A percentile compares a stretch with the other conserved stretches of the same genome.
Conservation (phyloP, 1,140 invertebrate species). For the Galendromus occidentalis region DNA sequence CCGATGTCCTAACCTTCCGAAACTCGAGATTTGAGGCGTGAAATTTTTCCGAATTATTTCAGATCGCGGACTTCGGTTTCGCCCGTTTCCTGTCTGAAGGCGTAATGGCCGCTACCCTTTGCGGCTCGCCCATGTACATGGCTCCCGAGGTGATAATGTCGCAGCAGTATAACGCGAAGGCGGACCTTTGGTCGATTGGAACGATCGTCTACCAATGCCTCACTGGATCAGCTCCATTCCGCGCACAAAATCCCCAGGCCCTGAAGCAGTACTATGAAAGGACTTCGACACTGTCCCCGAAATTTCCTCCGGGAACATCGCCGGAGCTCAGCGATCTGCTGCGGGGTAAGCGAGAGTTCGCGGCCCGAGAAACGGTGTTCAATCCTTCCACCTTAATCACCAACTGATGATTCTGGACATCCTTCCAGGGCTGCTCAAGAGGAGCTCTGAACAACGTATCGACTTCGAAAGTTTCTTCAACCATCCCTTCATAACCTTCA, state of each 20-base stretch:
- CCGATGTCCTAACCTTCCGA: no score
- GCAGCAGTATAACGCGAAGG: slow-evolving; percentile 92
- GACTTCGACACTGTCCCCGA: slow-evolving; percentile 78
- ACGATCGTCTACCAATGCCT: slow-evolving; percentile 98
- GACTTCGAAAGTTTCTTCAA: slow-evolving; percentile 85
- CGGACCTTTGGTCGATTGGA: slow-evolving; percentile 94
- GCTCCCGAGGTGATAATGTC: slow-evolving; percentile 78
- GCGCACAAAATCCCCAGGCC: slow-evolving; percentile 92
- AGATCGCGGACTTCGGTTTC: slow-evolving; percentile 86
- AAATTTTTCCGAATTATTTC: no score
- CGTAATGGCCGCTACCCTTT: slow-evolving; percentile 96
- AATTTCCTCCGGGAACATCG: slow-evolving; percentile 79
- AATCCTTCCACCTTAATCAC: no score
- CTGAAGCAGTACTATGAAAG: slow-evolving; percentile 93
- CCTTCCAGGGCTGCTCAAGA: slow-evolving; percentile 45
- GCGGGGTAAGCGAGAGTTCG: slow-evolving; percentile 31
- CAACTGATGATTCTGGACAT: no score
- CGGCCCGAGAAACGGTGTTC: no score
- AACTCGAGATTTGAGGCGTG: no score
- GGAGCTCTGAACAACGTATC: slow-evolving; percentile 84
- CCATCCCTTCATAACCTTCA: slow-evolving; percentile 53
- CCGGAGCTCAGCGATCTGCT: slow-evolving; percentile 66
- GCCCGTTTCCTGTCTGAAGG: slow-evolving; percentile 93
- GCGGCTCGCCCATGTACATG: slow-evolving; percentile 99
- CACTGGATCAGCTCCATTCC: slow-evolving; percentile 90